These are phyloP conservation scores for Tychaedon coryphoeus DNA, from an alignment of 2,113 vertebrate genomes.

Conservation along the genomic window DNA sequence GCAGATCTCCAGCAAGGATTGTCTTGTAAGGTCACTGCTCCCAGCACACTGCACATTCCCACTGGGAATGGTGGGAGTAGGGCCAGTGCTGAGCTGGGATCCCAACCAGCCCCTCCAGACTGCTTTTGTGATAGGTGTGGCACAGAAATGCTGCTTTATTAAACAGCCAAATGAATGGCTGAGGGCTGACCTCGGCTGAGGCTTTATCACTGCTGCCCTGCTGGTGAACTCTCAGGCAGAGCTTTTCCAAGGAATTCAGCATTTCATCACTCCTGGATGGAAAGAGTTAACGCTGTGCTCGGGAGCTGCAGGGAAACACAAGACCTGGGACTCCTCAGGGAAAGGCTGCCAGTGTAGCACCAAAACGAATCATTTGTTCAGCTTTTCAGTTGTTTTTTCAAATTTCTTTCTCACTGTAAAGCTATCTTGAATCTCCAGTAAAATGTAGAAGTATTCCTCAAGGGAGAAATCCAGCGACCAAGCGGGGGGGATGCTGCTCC, in stretches of 20 bases:
- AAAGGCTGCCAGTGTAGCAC: not conserved
- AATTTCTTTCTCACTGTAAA: not conserved
- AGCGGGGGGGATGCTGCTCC: not conserved
- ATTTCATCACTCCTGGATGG: slow-evolving; percentile 65
- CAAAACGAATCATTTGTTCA: not conserved
- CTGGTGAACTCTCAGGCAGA: slow-evolving; percentile 71
- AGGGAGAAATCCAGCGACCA: not conserved
- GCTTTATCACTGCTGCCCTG: slow-evolving; percentile 75
- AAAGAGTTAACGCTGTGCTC: slow-evolving; percentile 13
- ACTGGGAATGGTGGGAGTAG: not conserved
- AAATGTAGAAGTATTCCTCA: not conserved
- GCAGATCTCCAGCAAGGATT: slow-evolving; percentile 1
- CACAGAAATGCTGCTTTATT: slow-evolving; percentile 63
- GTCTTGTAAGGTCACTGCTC: not conserved
- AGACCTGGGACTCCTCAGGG: not conserved
- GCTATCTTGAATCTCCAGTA: not conserved
- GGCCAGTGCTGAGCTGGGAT: not conserved
- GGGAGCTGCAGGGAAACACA: not conserved
- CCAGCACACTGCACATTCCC: not conserved
- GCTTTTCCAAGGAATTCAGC: slow-evolving; percentile 60
- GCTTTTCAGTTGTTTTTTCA: not conserved
- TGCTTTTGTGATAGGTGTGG: slow-evolving; percentile 12
- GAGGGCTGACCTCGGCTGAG: slow-evolving; percentile 64
- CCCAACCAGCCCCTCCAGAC: slow-evolving; percentile 46
- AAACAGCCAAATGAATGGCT: slow-evolving; percentile 63